phyloP scores from a whole-genome alignment of 1,140 invertebrate species.

The Pemphigus obesinymphae region DNA sequence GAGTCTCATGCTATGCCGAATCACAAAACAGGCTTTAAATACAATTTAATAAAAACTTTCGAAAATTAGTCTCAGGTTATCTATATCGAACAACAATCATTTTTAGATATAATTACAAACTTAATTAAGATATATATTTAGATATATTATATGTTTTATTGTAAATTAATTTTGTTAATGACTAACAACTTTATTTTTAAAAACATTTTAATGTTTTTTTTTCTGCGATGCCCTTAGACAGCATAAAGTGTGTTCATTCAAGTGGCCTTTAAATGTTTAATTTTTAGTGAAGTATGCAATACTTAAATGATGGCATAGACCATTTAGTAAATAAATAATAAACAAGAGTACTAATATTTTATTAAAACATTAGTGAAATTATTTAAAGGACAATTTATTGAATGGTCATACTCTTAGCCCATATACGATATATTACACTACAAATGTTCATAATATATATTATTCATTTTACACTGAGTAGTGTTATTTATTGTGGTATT shows the following conservation, averaged over 20 bases:
- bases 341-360: too few relatives aligned
- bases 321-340: not conserved
- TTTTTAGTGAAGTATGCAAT: constrained; percentile 26
- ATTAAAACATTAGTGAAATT: not conserved
- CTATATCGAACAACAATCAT: constrained; percentile 24
- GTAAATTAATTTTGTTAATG: constrained; percentile 9
- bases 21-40: not conserved
- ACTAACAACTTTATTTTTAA: not conserved
- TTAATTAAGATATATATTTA: not conserved
- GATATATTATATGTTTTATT: constrained; percentile 11
- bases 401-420: not conserved
- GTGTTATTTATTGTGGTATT: too few relatives aligned
- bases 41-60: not conserved
- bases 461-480: too few relatives aligned
- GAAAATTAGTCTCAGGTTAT: not conserved
- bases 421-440: too few relatives aligned
- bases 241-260: constrained; percentile 29
- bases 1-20: too few relatives aligned
- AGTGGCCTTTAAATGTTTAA: constrained; percentile 36
- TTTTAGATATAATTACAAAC: constrained; percentile 16
- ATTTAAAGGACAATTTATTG: not conserved
- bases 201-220: not conserved
- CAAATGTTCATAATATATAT: too few relatives aligned
- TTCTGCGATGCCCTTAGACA: not conserved
- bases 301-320: constrained; percentile 14